These are phyloP conservation scores for Oostethus manadensis DNA, from an alignment of 2,113 vertebrate genomes.

Conservation along the genomic window DNA sequence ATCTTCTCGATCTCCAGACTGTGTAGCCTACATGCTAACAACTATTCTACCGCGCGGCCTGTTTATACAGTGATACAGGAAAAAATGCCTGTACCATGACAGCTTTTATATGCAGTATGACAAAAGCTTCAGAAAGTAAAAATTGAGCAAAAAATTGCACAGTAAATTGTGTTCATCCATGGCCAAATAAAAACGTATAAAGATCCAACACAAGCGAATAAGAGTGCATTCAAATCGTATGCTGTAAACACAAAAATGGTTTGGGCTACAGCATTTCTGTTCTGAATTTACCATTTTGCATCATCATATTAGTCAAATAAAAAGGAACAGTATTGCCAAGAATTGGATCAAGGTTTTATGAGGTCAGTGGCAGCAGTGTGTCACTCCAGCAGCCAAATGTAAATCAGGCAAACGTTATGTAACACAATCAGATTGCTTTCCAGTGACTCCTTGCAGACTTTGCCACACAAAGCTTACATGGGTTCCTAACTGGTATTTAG, in stretches of 20 bases:
- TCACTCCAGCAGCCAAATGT: conserved; percentile 2
- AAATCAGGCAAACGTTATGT: conserved; percentile 14
- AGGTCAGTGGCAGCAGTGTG: background rate
- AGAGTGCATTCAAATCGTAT: background rate
- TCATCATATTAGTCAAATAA: background rate
- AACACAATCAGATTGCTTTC: conserved; percentile 20
- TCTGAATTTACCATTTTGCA: background rate
- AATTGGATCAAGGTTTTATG: background rate
- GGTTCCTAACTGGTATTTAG: conserved; percentile 39
- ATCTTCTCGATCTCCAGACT: too few relatives aligned
- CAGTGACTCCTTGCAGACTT: conserved; percentile 38
- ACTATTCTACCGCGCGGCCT: too few relatives aligned
- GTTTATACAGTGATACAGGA: too few relatives aligned
- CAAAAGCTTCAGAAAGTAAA: too few relatives aligned
- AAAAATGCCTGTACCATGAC: too few relatives aligned
- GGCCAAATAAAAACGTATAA: background rate
- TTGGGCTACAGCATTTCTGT: background rate
- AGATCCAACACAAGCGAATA: background rate
- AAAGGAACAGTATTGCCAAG: background rate
- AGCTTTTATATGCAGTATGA: too few relatives aligned
- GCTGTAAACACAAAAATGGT: background rate
- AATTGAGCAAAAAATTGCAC: too few relatives aligned
- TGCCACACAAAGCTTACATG: conserved; percentile 30
- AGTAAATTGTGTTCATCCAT: background rate
- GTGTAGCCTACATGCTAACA: too few relatives aligned